Percentiles rank a stretch among this genome's conserved stretches.
These are phyloP conservation scores for Morone chrysops DNA, from an alignment of 2,113 vertebrate species.

Conservation along the genomic window DNA sequence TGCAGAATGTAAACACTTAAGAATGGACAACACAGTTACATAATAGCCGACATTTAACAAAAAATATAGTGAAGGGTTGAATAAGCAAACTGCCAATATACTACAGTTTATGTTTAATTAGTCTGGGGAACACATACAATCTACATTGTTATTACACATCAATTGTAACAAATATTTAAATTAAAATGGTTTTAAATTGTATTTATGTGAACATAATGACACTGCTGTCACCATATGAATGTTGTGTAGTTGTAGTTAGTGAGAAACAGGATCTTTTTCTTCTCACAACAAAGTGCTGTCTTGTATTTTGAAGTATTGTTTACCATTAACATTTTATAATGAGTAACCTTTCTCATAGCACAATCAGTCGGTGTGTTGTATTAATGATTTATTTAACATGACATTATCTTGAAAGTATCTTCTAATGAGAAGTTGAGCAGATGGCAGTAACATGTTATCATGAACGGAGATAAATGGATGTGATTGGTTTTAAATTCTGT, in stretches of 20 bases:
- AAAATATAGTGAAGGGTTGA: neutral
- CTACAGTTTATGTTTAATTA: too few relatives aligned
- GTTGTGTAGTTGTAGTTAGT: too few relatives aligned
- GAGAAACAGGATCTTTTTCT: too few relatives aligned
- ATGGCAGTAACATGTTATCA: neutral
- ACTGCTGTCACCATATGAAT: neutral
- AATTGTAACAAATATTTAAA: neutral
- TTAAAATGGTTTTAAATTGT: neutral
- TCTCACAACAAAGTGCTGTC: too few relatives aligned
- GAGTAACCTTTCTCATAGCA: neutral
- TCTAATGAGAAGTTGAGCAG: neutral
- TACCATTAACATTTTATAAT: neutral
- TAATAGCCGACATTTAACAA: neutral
- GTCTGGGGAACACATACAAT: neutral
- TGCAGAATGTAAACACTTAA: neutral
- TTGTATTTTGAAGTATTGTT: too few relatives aligned
- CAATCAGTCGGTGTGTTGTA: neutral
- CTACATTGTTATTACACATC: neutral
- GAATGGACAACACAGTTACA: neutral
- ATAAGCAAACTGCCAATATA: neutral
- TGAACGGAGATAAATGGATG: constrained; percentile 21
- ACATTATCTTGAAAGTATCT: neutral
- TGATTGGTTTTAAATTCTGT: constrained; percentile 28
- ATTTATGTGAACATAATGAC: neutral
- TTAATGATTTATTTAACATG: neutral